Evolutionary conservation across 1,140 invertebrate genomes (phyloP), one percentile per base, ranked within the genome.

Genomic region (Lysiphlebus fabarum): DNA sequence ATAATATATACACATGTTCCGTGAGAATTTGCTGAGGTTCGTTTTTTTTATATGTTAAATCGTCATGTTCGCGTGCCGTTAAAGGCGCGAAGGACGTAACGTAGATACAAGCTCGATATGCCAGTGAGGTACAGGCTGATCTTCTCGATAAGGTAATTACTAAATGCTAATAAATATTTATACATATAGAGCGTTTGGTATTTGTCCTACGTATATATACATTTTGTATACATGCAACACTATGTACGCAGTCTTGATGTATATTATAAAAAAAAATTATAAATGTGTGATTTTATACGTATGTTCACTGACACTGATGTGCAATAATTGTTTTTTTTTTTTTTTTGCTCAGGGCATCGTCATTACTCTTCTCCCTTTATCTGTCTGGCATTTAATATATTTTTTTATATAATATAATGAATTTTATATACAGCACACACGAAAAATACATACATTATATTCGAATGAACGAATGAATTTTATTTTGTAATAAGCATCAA

Each of bases 31-130:
- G 7, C 10, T 9, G 41, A 26, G 48, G 47, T 33, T 40, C 38
- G 7, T 8, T 12, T 40, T 8, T 9, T 12, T 1, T 26, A 26
- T 26, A 26, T 26, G 12, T 11, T 51, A 37, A 37, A 51, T 51
- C 41, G 50, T 36, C 49, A 26, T 50, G 58, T 36, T 64, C 56
- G 56, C 59, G 62, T 61, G 56, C 60, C 63, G 40, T 57, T 45
- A 59, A 68, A 71, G 67, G 67, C 66, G 69, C 68, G 65, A 71
- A 72, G 67, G 65, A 73, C 68, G 69, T 71, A 69, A 70, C 68
- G 54, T 50, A 72, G 72, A 76, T 76, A 76, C 72, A 76, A 70
- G 70, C 70, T 68, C 62, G 74, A 75, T 76, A 75, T 62, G 67
- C 43, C 55, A 49, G 61, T 26, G 17, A 54, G 67, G 59, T 72